Percentiles rank a stretch among this genome's conserved stretches.
Evolutionary conservation across 1,140 invertebrate species (phyloP).

Genomic region (Polypedilum pembai): DNA sequence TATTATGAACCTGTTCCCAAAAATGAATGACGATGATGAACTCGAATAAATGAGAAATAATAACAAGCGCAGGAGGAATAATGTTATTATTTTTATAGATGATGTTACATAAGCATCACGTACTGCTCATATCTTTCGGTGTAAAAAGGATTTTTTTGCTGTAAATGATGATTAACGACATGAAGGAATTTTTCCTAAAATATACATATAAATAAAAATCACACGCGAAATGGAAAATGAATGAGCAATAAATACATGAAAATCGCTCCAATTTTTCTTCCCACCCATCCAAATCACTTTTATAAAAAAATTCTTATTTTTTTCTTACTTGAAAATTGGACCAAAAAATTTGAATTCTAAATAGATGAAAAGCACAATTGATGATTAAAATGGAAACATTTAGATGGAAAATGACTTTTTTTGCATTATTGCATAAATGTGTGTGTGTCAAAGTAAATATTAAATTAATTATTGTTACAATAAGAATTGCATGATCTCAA

Average conservation of each 20-base stretch:
- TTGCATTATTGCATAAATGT: neutral
- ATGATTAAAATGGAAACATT: neutral
- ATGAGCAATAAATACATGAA: too few relatives aligned
- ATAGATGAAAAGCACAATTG: neutral
- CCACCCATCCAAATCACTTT: too few relatives aligned
- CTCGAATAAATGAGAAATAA: neutral
- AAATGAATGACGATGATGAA: neutral
- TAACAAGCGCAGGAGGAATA: neutral
- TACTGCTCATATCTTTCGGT: neutral
- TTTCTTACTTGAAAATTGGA: constrained; percentile 18
- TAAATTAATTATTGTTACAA: too few relatives aligned
- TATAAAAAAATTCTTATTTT: neutral
- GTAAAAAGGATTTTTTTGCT: constrained; percentile 1
- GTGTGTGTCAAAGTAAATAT: neutral
- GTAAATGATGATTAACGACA: constrained; percentile 18
- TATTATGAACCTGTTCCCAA: neutral
- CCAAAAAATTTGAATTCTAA: neutral
- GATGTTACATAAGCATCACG: neutral
- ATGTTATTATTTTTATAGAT: neutral
- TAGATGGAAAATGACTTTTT: neutral
- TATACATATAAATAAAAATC: neutral
- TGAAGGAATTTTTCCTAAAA: neutral
- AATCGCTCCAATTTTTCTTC: too few relatives aligned
- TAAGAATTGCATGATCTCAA: too few relatives aligned
- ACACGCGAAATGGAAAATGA: too few relatives aligned